Evolutionary conservation across 2,113 vertebrate genomes (phyloP).

Genomic region (Labeo rohita): DNA sequence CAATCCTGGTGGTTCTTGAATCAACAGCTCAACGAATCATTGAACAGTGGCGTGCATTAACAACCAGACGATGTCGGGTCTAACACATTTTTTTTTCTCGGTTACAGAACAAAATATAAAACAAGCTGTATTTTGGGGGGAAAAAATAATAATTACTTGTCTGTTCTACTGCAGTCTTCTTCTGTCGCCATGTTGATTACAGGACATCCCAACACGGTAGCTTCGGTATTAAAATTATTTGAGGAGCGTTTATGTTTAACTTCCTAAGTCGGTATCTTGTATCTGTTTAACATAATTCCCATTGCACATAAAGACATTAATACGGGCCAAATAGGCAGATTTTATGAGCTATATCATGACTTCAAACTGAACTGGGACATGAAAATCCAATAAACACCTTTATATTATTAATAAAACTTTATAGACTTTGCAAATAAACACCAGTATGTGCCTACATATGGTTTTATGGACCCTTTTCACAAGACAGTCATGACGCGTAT

Average conservation of each 20-base stretch:
- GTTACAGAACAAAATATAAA: not conserved
- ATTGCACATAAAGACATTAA: not conserved
- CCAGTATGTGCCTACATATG: not conserved
- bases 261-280: not conserved
- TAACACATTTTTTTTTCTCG: not conserved
- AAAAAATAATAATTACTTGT: not conserved
- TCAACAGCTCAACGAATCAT: not conserved
- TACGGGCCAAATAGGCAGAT: not conserved
- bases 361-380: not conserved
- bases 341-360: slow-evolving; percentile 4
- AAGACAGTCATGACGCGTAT: too few species aligned
- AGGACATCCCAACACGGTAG: not conserved
- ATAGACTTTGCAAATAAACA: not conserved
- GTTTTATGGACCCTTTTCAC: not conserved
- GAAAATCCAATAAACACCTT: not conserved
- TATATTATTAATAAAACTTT: not conserved
- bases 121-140: not conserved
- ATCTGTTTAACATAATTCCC: not conserved
- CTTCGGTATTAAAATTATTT: not conserved
- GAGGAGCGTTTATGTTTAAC: not conserved
- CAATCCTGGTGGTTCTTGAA: not conserved
- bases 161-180: not conserved
- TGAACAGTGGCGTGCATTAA: not conserved
- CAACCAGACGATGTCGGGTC: not conserved
- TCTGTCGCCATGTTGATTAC: not conserved